Conservation (phyloP, 37 sponge, comb jelly and placozoan species). For the Geodia barretti region DNA sequence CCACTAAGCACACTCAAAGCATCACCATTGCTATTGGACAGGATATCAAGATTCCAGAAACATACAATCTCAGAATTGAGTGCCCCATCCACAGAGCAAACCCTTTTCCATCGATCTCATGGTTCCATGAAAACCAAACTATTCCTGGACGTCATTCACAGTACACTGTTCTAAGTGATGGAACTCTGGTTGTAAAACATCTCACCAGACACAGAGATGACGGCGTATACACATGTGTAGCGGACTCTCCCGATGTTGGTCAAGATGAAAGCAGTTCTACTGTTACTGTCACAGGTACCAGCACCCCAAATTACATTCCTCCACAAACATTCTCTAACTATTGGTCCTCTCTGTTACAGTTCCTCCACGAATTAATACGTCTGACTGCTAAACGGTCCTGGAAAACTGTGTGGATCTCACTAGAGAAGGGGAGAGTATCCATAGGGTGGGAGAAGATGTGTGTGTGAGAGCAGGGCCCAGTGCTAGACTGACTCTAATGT, state of each 20-base stretch:
- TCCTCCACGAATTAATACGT: too few species aligned
- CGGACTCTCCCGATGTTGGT: not conserved
- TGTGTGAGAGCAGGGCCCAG: not conserved
- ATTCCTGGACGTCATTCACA: not conserved
- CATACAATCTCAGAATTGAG: not conserved
- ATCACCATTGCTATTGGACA: not conserved
- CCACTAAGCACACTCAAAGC: not conserved
- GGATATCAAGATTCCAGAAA: not conserved
- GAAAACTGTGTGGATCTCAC: not conserved
- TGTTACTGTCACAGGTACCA: not conserved
- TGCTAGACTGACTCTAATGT: not conserved
- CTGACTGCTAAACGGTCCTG: too few species aligned
- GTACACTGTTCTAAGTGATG: not conserved
- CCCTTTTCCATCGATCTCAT: not conserved
- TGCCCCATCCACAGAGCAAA: not conserved
- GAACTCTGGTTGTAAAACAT: slow-evolving; percentile 10
- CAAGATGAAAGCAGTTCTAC: not conserved
- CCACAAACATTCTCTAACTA: not conserved
- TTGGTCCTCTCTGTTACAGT: not conserved
- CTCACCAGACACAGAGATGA: not conserved
- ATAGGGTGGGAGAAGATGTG: not conserved
- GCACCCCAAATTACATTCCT: not conserved
- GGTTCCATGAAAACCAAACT: not conserved
- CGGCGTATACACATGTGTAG: slow-evolving; percentile 16
- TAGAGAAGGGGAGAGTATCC: too few species aligned